phyloP scores from a whole-genome alignment of 1,140 invertebrate species.

The Druon quercuslanigerum region DNA sequence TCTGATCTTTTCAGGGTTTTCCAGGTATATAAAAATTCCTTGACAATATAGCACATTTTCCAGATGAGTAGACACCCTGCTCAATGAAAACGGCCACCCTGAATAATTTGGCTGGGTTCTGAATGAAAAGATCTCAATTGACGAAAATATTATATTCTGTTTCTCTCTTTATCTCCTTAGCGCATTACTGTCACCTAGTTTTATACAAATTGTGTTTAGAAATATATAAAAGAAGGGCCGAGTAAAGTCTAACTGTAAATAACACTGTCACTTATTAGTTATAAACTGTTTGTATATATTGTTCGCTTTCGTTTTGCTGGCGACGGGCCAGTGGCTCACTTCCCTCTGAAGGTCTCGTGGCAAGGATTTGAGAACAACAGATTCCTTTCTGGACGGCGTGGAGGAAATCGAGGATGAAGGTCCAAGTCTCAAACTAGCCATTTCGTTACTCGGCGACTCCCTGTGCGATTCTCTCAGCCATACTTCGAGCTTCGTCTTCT shows the following conservation, averaged over 20 bases:
- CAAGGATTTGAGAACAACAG: conserved; percentile 62
- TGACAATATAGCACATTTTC: not conserved
- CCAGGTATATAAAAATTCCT: too few species aligned
- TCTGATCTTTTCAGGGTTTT: too few species aligned
- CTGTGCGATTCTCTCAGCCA: conserved; percentile 66
- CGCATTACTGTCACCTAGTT: conserved; percentile 25
- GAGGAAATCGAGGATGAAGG: conserved; percentile 70
- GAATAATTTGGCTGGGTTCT: not conserved
- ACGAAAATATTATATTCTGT: conserved; percentile 30
- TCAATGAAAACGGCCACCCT: too few species aligned
- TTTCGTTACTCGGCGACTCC: conserved; percentile 71
- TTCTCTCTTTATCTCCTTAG: conserved; percentile 17
- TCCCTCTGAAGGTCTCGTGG: conserved; percentile 67
- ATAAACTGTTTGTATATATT: conserved; percentile 72
- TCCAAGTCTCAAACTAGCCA: conserved; percentile 67
- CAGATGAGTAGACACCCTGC: not conserved
- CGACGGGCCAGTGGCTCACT: conserved; percentile 65
- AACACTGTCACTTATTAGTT: conserved; percentile 69
- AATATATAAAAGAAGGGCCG: conserved; percentile 29
- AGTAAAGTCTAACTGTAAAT: not conserved
- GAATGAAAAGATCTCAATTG: not conserved
- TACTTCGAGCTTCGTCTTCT: conserved; percentile 79
- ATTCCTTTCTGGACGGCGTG: conserved; percentile 60
- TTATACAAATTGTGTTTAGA: conserved; percentile 29
- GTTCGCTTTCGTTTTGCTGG: conserved; percentile 69